These are phyloP conservation scores for Xerus rutilus DNA, from an alignment of 2,797 vertebrate species.

Conservation along the genomic window DNA sequence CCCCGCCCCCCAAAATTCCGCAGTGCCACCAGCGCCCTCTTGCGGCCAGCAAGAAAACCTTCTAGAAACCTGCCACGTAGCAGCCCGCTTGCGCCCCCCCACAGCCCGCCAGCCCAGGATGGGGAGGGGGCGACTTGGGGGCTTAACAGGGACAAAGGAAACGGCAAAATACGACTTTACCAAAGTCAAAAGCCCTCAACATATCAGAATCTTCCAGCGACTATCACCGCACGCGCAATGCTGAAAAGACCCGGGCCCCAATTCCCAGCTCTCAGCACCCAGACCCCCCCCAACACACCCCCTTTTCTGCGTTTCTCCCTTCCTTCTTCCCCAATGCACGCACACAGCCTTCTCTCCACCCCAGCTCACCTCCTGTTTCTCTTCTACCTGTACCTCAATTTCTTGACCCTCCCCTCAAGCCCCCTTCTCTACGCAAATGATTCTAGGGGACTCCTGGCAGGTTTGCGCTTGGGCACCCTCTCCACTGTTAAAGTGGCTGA, in stretches of 20 bases:
- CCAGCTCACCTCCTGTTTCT: background rate
- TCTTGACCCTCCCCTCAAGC: background rate
- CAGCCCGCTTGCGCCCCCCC: slow-evolving; percentile 60
- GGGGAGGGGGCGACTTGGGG: slow-evolving; percentile 77
- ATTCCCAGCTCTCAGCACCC: background rate
- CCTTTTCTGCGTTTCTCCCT: slow-evolving; percentile 51
- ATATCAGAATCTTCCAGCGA: slow-evolving; percentile 20
- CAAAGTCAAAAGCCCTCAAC: background rate
- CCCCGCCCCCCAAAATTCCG: slow-evolving; percentile 84
- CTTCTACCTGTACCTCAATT: background rate
- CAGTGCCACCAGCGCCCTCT: slow-evolving; percentile 83
- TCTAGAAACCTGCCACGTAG: slow-evolving; percentile 84
- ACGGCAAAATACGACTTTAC: slow-evolving; percentile 51
- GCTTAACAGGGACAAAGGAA: slow-evolving; percentile 79
- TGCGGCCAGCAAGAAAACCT: slow-evolving; percentile 69
- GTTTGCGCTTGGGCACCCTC: slow-evolving; percentile 23
- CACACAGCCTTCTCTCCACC: background rate
- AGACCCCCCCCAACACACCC: slow-evolving; percentile 60
- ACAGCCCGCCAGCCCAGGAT: slow-evolving; percentile 50
- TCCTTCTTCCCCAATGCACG: background rate
- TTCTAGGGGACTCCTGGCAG: background rate
- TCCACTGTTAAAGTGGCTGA: background rate
- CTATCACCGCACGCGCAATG: background rate
- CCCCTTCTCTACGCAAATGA: background rate
- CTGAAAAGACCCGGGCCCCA: background rate